Evolutionary conservation across 2,113 vertebrate species (phyloP).

Genomic region (Apistogramma diplotaenia): DNA sequence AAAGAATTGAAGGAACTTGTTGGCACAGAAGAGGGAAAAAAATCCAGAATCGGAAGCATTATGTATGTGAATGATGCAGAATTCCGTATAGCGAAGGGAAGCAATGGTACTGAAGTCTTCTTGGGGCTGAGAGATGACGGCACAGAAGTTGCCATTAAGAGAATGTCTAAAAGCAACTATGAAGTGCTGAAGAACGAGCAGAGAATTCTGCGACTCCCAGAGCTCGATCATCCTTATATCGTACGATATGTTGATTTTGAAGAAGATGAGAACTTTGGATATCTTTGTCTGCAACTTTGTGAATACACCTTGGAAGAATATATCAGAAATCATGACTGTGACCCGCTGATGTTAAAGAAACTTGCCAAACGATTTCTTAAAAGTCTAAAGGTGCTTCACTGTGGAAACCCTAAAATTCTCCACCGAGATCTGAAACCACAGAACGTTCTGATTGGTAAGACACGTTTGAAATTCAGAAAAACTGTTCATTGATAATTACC

Average conservation of each 20-base stretch:
- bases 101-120: slow-evolving; percentile 59
- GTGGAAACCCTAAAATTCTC: slow-evolving; percentile 34
- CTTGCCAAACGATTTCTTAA: slow-evolving; percentile 43
- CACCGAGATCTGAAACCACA: slow-evolving; percentile 74
- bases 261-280: slow-evolving; percentile 47
- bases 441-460: slow-evolving; percentile 72
- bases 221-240: slow-evolving; percentile 51
- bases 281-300: slow-evolving; percentile 72
- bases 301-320: slow-evolving; percentile 71
- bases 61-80: slow-evolving; percentile 21
- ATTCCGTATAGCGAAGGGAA: slow-evolving; percentile 50
- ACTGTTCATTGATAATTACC: too few species aligned
- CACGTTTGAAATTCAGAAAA: not conserved
- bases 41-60: not conserved
- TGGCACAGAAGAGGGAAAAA: not conserved
- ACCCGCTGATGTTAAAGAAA: not conserved
- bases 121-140: slow-evolving; percentile 58
- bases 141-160: slow-evolving; percentile 65
- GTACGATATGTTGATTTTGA: slow-evolving; percentile 60
- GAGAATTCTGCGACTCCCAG: slow-evolving; percentile 37
- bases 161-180: slow-evolving; percentile 53
- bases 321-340: not conserved
- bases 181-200: slow-evolving; percentile 55
- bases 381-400: slow-evolving; percentile 58
- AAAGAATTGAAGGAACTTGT: slow-evolving; percentile 4